A percentile compares a stretch with the other conserved stretches of the same genome.
Evolutionary conservation across 1,140 invertebrate genomes (phyloP).

Genomic region (Pseudoatta argentina): DNA sequence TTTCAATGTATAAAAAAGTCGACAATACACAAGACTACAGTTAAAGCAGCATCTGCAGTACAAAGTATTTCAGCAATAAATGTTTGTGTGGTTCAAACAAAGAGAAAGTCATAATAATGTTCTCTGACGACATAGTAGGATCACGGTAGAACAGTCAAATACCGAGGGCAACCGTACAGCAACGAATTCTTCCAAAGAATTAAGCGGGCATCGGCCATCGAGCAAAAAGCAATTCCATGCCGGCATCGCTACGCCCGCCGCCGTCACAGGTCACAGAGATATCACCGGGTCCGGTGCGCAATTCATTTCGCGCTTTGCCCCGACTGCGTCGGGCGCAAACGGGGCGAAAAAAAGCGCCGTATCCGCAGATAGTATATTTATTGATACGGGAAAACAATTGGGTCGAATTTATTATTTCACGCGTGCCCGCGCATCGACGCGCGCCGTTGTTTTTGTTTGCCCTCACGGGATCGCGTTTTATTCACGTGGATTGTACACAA

Average conservation of each 20-base stretch:
- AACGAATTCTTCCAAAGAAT: constrained; percentile 51
- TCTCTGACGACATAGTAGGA: constrained; percentile 16
- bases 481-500: constrained; percentile 29
- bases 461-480: constrained; percentile 36
- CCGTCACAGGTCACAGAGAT: constrained; percentile 57
- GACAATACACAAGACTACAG: background rate
- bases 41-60: background rate
- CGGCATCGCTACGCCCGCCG: constrained; percentile 12
- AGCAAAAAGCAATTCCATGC: constrained; percentile 63
- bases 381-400: constrained; percentile 77
- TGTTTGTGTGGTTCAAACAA: constrained; percentile 29
- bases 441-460: constrained; percentile 47
- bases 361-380: constrained; percentile 74
- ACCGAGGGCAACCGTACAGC: constrained; percentile 13
- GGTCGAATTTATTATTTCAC: constrained; percentile 74
- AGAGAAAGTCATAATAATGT: background rate
- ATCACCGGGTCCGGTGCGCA: constrained; percentile 56
- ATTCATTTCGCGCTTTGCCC: constrained; percentile 69
- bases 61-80: constrained; percentile 37
- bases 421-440: constrained; percentile 49
- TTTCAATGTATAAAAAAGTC: background rate
- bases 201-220: constrained; percentile 43
- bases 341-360: constrained; percentile 64
- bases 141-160: constrained; percentile 22
- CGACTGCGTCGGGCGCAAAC: constrained; percentile 52